phyloP scores from a whole-genome alignment of 2,888 invertebrate species.

The Hirtodrosophila trivittata region DNA sequence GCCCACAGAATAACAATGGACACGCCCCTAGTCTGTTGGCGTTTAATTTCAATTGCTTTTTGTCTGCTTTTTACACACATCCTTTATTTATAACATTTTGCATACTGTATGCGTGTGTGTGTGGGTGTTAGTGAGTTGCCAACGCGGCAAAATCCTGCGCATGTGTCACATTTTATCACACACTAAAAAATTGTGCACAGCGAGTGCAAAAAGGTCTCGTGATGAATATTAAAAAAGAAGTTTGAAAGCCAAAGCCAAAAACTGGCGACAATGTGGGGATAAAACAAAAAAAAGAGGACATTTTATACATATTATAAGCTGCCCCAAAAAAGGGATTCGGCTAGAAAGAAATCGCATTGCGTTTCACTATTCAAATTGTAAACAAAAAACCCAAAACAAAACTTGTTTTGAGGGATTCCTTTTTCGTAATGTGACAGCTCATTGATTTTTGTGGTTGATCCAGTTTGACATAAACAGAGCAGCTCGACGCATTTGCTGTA shows the following conservation, averaged over 20 bases:
- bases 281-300: slow-evolving; percentile 22
- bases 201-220: slow-evolving; percentile 27
- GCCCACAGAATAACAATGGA: slow-evolving; percentile 52
- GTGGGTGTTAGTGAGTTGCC: slow-evolving; percentile 49
- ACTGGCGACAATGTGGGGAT: slow-evolving; percentile 10
- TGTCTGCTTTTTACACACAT: slow-evolving; percentile 62
- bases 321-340: slow-evolving; percentile 3
- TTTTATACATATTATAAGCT: slow-evolving; percentile 15
- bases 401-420: no score
- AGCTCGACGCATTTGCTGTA: slow-evolving; percentile 35
- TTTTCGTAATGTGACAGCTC: slow-evolving; percentile 25
- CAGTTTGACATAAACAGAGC: background rate
- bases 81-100: slow-evolving; percentile 69
- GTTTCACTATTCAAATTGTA: slow-evolving; percentile 4
- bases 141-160: slow-evolving; percentile 73
- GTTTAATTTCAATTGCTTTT: slow-evolving; percentile 76
- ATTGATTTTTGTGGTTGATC: background rate
- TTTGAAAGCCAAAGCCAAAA: slow-evolving; percentile 47
- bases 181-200: slow-evolving; percentile 24
- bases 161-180: slow-evolving; percentile 71
- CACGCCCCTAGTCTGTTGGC: slow-evolving; percentile 70
- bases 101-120: slow-evolving; percentile 11
- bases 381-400: background rate
- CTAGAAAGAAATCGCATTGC: slow-evolving; percentile 17
- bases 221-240: slow-evolving; percentile 73